Conservation (phyloP, 1,140 invertebrate species). For the Megathymus violae region DNA sequence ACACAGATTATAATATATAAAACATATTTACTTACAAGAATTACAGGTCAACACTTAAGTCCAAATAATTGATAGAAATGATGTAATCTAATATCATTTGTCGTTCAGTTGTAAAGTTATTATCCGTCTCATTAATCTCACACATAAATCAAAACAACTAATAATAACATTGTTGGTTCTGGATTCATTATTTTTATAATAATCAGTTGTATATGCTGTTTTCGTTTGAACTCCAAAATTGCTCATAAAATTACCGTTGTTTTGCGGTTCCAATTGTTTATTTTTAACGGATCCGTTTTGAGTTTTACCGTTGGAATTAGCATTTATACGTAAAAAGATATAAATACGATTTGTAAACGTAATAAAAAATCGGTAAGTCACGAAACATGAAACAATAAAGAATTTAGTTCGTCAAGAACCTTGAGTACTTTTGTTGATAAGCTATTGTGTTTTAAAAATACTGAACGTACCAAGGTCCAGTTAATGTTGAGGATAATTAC, state of each 20-base stretch:
- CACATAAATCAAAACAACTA: too few species aligned
- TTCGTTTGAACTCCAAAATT: slow-evolving; percentile 35
- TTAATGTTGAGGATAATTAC: neutral
- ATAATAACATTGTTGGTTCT: too few species aligned
- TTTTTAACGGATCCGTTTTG: slow-evolving; percentile 56
- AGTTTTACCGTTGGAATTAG: slow-evolving; percentile 57
- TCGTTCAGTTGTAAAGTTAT: slow-evolving; percentile 31
- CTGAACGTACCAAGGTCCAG: neutral
- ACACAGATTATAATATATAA: too few species aligned
- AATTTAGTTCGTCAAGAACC: slow-evolving; percentile 41
- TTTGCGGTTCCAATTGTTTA: slow-evolving; percentile 36
- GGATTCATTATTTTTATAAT: too few species aligned
- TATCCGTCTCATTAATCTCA: slow-evolving; percentile 18
- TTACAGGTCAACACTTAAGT: too few species aligned
- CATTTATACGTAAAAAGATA: slow-evolving; percentile 53
- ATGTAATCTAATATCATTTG: too few species aligned
- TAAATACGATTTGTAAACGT: slow-evolving; percentile 46
- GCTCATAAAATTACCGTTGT: slow-evolving; percentile 41
- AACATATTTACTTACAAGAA: too few species aligned
- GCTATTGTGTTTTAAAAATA: slow-evolving; percentile 33
- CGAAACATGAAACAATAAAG: slow-evolving; percentile 41
- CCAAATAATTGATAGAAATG: too few species aligned
- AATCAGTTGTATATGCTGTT: slow-evolving; percentile 33
- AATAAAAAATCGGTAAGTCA: slow-evolving; percentile 53
- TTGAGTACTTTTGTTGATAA: slow-evolving; percentile 45